Conservation (phyloP, 2,113 vertebrate species). For the Bettongia penicillata region DNA sequence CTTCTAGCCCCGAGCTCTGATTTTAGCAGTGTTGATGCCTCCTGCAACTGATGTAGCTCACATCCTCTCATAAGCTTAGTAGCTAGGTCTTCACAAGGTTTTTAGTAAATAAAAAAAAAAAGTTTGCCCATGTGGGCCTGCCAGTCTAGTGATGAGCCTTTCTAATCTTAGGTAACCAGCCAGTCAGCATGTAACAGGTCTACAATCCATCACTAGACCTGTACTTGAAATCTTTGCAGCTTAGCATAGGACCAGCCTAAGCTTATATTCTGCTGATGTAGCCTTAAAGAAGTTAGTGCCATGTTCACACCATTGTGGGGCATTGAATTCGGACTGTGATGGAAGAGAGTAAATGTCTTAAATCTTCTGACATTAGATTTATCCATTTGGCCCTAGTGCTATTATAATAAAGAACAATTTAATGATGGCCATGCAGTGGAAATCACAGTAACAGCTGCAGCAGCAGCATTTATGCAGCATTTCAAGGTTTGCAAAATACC, state of each 20-base stretch:
- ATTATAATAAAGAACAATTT: not conserved
- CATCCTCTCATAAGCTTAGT: not conserved
- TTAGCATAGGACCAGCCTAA: not conserved
- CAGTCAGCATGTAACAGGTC: not conserved
- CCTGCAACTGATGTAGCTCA: not conserved
- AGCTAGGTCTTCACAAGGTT: not conserved
- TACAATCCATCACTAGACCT: not conserved
- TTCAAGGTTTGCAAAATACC: not conserved
- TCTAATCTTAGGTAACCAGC: not conserved
- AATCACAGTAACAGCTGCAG: not conserved
- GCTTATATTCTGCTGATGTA: not conserved
- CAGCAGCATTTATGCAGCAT: not conserved
- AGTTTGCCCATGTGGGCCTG: not conserved
- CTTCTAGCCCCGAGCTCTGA: not conserved
- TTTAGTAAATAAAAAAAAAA: too few relatives aligned
- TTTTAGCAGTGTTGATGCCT: not conserved
- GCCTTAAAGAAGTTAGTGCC: not conserved
- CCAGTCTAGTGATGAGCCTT: not conserved
- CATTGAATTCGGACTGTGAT: not conserved
- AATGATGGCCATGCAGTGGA: not conserved
- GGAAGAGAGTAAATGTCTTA: not conserved
- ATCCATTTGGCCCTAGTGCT: not conserved
- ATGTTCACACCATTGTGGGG: not conserved
- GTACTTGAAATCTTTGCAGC: not conserved
- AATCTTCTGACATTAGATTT: not conserved